Conservation (phyloP, 2,113 vertebrate species). For the Archocentrus centrarchus region DNA sequence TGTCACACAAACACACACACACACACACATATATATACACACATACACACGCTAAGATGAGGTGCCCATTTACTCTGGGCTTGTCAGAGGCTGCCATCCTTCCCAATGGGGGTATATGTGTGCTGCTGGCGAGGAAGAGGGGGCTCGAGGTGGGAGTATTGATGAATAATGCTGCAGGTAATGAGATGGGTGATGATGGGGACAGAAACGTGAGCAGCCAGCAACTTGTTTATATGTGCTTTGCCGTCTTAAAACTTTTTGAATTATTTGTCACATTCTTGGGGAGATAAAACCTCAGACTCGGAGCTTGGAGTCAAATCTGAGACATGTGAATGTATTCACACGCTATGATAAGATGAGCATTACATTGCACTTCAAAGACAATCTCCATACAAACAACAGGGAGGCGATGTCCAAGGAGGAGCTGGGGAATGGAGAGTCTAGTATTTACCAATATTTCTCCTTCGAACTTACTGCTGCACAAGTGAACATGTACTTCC, state of each 20-base stretch:
- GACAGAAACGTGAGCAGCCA: slow-evolving; percentile 53
- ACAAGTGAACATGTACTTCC: background rate
- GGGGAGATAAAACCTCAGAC: slow-evolving; percentile 29
- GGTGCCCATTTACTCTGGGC: slow-evolving; percentile 64
- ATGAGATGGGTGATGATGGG: slow-evolving; percentile 66
- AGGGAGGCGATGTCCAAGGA: background rate
- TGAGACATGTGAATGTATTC: background rate
- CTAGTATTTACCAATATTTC: background rate
- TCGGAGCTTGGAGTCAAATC: background rate
- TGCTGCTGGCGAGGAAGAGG: slow-evolving; percentile 38
- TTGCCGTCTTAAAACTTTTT: slow-evolving; percentile 40
- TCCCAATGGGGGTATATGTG: slow-evolving; percentile 65
- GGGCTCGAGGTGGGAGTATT: slow-evolving; percentile 43
- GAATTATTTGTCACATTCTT: slow-evolving; percentile 46
- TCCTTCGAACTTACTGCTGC: background rate
- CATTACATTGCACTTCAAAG: background rate
- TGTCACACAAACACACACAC: slow-evolving; percentile 60
- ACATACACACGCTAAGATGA: slow-evolving; percentile 22
- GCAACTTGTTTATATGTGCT: slow-evolving; percentile 55
- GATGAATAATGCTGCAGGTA: slow-evolving; percentile 77
- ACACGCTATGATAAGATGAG: background rate
- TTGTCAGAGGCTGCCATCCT: slow-evolving; percentile 68
- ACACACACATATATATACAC: slow-evolving; percentile 36
- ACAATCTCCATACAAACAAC: slow-evolving; percentile 16
- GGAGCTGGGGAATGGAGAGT: background rate